phyloP scores from a whole-genome alignment of 2,888 invertebrate species.

The Hermaeophaga mercurialis region DNA sequence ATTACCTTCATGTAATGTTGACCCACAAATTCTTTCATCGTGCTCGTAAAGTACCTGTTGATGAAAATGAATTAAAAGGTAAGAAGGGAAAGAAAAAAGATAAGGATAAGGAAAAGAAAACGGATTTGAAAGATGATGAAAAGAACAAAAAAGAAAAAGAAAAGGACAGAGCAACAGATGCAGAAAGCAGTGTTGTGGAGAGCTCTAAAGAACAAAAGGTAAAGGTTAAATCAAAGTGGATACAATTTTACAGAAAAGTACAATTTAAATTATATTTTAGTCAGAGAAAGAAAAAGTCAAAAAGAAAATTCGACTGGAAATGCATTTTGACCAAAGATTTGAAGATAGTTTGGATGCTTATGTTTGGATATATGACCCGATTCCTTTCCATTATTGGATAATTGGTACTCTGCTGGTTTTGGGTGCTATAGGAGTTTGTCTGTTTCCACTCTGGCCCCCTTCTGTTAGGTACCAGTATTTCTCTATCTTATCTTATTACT shows the following conservation, averaged over 20 bases:
- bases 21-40: slow-evolving; percentile 95
- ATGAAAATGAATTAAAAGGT: slow-evolving; percentile 69
- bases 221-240: no score
- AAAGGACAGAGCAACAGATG: slow-evolving; percentile 58
- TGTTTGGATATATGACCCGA: slow-evolving; percentile 98
- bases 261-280: no score
- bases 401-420: slow-evolving; percentile 88
- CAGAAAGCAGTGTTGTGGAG: slow-evolving; percentile 63
- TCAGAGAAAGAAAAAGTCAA: slow-evolving; percentile 72
- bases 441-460: slow-evolving; percentile 99
- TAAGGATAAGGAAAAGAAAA: slow-evolving; percentile 61
- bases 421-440: slow-evolving; percentile 92
- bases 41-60: slow-evolving; percentile 84
- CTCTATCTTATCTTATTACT: no score
- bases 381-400: slow-evolving; percentile 92
- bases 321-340: slow-evolving; percentile 95
- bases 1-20: slow-evolving; percentile 83
- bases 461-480: slow-evolving; percentile 72
- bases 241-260: no score
- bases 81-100: slow-evolving; percentile 58
- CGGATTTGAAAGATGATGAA: slow-evolving; percentile 55
- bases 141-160: slow-evolving; percentile 61
- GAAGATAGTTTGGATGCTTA: slow-evolving; percentile 93
- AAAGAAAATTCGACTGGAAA: slow-evolving; percentile 92
- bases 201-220: slow-evolving; percentile 56